phyloP scores from a whole-genome alignment of 30 jellyfish, hydroid and myxozoan species.

The Pelagia noctiluca region DNA sequence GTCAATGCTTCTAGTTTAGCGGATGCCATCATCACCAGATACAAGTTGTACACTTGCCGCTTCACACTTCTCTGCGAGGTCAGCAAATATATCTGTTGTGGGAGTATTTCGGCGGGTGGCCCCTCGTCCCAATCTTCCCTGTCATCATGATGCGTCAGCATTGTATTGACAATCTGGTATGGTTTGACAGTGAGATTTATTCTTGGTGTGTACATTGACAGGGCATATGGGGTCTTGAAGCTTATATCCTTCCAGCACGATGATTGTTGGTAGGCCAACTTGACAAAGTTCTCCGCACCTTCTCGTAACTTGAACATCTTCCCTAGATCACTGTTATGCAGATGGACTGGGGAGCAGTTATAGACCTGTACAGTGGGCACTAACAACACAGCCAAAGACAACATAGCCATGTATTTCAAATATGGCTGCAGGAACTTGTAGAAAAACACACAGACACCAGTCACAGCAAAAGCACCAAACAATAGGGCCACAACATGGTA shows the following conservation, averaged over 20 bases:
- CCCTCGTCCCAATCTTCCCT: slow-evolving; percentile 39
- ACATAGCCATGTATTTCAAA: slow-evolving; percentile 40
- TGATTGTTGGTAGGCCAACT: slow-evolving; percentile 31
- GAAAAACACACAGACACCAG: slow-evolving; percentile 12
- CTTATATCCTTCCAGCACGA: slow-evolving; percentile 48
- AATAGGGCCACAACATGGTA: slow-evolving; percentile 42
- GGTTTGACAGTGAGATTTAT: slow-evolving; percentile 39
- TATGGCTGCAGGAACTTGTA: slow-evolving; percentile 58
- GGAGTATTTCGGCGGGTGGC: slow-evolving; percentile 55
- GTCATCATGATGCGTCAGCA: slow-evolving; percentile 42
- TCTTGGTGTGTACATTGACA: slow-evolving; percentile 60
- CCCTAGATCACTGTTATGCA: slow-evolving; percentile 63
- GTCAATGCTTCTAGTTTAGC: slow-evolving; percentile 44
- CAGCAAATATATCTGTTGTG: slow-evolving; percentile 40
- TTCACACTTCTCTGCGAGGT: slow-evolving; percentile 69
- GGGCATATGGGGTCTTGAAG: slow-evolving; percentile 52
- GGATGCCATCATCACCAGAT: slow-evolving; percentile 54
- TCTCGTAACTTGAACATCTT: slow-evolving; percentile 32
- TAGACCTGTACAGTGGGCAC: slow-evolving; percentile 66
- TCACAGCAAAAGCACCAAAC: slow-evolving; percentile 35
- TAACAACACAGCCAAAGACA: slow-evolving; percentile 40
- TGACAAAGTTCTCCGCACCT: slow-evolving; percentile 29
- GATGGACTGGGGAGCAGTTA: slow-evolving; percentile 69
- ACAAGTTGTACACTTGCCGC: slow-evolving; percentile 50
- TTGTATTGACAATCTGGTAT: slow-evolving; percentile 44